A percentile compares a stretch with the other conserved stretches of the same genome.
Conservation (phyloP, 2,797 vertebrate genomes). For the Monodelphis domestica region DNA sequence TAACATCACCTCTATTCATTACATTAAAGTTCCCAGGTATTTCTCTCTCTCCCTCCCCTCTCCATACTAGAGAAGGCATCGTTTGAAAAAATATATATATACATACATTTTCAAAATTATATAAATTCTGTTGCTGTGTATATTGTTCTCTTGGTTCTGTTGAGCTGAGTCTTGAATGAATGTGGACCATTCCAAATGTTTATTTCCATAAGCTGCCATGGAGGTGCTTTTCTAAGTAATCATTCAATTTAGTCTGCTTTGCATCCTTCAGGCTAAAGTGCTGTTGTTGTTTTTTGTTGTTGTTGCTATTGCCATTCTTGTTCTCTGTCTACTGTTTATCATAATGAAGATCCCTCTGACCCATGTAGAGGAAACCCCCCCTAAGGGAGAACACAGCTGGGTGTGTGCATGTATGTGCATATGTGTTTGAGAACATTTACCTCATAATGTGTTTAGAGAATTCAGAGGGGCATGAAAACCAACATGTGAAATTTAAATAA, state of each 20-base stretch:
- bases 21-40: too few species aligned
- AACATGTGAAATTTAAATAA: conserved; percentile 17
- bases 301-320: neutral
- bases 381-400: neutral
- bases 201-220: neutral
- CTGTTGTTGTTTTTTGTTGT: neutral
- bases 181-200: neutral
- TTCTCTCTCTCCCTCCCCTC: too few species aligned
- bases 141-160: too few species aligned
- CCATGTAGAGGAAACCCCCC: neutral
- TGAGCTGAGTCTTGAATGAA: neutral
- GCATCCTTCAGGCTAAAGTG: neutral
- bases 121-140: too few species aligned
- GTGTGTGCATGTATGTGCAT: neutral
- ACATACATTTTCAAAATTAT: too few species aligned
- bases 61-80: too few species aligned
- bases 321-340: neutral
- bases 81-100: too few species aligned
- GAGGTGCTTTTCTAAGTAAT: neutral
- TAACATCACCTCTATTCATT: too few species aligned
- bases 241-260: neutral
- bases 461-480: neutral
- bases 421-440: neutral
- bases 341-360: neutral
- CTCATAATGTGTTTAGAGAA: neutral